Evolutionary conservation across 1,140 invertebrate genomes (phyloP).

Genomic region (Lamellibrachia luymesi): DNA sequence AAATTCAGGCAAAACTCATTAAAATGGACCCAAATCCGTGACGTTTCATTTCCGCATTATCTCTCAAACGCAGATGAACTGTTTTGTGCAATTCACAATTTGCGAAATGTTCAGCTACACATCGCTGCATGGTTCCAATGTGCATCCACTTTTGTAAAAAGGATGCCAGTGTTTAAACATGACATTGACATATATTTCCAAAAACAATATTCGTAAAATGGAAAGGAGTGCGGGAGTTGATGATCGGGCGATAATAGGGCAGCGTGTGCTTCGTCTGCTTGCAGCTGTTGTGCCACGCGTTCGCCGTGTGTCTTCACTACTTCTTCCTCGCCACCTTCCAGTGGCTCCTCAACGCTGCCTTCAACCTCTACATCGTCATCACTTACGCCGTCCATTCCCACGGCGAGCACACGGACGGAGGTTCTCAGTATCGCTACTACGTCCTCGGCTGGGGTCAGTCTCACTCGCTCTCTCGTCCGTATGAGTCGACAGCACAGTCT

Average conservation of each 20-base stretch:
- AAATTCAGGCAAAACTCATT: too few species aligned
- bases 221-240: not conserved
- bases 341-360: conserved; percentile 61
- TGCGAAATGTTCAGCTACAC: not conserved
- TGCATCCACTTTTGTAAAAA: not conserved
- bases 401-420: conserved; percentile 41
- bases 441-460: conserved; percentile 56
- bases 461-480: not conserved
- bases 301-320: conserved; percentile 58
- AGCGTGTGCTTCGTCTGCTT: not conserved
- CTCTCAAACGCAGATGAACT: too few species aligned
- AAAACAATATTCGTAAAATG: not conserved
- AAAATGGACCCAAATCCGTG: too few species aligned
- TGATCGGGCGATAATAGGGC: not conserved
- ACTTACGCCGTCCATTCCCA: conserved; percentile 56
- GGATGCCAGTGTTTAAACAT: not conserved
- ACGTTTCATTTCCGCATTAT: too few species aligned
- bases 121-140: not conserved
- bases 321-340: conserved; percentile 59
- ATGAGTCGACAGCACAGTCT: not conserved
- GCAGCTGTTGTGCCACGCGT: conserved; percentile 53
- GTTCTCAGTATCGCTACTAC: conserved; percentile 52
- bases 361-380: conserved; percentile 58
- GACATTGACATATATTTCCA: not conserved
- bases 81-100: not conserved